phyloP scores from a whole-genome alignment of 2,888 invertebrate species.

The Callinectes sapidus region DNA sequence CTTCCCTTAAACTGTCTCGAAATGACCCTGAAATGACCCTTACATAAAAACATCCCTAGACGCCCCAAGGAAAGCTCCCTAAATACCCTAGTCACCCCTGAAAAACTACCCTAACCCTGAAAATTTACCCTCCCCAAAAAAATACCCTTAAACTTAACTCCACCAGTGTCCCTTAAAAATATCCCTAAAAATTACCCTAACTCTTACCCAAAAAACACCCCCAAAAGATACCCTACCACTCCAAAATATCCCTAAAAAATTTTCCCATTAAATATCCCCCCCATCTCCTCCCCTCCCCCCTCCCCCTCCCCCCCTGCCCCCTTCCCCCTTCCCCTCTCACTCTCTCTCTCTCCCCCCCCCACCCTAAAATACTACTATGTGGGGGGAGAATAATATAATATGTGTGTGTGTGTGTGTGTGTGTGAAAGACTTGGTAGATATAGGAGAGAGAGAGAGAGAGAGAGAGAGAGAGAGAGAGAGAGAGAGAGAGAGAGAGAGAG shows the following conservation, averaged over 20 bases:
- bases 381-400: neutral
- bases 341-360: neutral
- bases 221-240: too few relatives aligned
- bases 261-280: neutral
- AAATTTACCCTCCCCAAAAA: too few relatives aligned
- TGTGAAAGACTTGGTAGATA: neutral
- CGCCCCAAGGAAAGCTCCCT: too few relatives aligned
- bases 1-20: neutral
- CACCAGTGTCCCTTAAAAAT: neutral
- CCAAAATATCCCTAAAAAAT: neutral
- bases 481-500: too few relatives aligned
- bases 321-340: too few relatives aligned
- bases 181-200: neutral
- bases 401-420: constrained; percentile 21
- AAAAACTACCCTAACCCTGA: too few relatives aligned
- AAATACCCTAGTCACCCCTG: too few relatives aligned
- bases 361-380: neutral
- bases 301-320: neutral
- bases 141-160: too few relatives aligned
- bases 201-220: too few relatives aligned
- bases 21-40: neutral
- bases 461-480: neutral
- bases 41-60: too few relatives aligned
- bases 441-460: neutral
- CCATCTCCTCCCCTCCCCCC: neutral